Conservation (phyloP, 2,113 vertebrate species). For the Dipodomys stephensi region DNA sequence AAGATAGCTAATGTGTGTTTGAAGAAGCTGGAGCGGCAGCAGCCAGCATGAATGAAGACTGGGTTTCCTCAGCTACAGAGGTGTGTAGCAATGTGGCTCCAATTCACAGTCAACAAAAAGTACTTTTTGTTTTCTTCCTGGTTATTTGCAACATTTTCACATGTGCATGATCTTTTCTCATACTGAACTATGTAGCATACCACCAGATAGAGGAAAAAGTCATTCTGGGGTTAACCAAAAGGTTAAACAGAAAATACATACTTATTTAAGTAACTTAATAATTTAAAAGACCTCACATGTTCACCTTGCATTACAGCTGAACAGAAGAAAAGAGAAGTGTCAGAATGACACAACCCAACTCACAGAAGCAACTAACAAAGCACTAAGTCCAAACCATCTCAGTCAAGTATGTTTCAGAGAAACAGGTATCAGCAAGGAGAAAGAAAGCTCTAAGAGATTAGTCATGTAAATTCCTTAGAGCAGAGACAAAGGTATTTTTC, state of each 20-base stretch:
- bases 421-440: not conserved
- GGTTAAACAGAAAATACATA: not conserved
- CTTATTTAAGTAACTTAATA: not conserved
- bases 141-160: not conserved
- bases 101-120: not conserved
- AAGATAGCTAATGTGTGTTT: not conserved
- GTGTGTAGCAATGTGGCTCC: fast-evolving
- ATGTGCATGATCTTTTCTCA: not conserved
- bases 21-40: not conserved
- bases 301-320: not conserved
- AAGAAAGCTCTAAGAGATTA: not conserved
- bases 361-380: not conserved
- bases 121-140: not conserved
- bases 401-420: not conserved
- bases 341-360: not conserved
- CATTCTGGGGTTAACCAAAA: not conserved
- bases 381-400: not conserved
- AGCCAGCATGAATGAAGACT: fast-evolving
- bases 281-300: not conserved
- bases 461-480: not conserved
- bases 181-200: not conserved
- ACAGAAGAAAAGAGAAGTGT: not conserved
- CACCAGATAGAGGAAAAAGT: not conserved
- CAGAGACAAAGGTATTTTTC: not conserved
- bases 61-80: not conserved